Evolutionary conservation across 2,113 vertebrate species (phyloP), one percentile per base, ranked within the genome.

Genomic region (Amphiprion percula): DNA sequence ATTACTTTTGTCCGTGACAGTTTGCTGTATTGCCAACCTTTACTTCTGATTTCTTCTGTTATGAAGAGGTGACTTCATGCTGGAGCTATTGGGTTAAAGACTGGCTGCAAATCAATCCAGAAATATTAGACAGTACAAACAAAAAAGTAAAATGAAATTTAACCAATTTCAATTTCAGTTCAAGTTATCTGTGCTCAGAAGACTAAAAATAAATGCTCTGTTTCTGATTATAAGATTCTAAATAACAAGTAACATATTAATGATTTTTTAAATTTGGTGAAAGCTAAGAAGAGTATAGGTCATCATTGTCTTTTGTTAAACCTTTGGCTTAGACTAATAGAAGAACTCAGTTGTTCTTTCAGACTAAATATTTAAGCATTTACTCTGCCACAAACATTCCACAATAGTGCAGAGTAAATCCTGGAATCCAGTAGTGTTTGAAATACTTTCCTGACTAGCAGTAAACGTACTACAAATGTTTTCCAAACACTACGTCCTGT

Each of bases 311-410:
- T 55, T 26, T 46, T 5, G 60, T 4, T 75, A 23, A 66, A 47
- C n/a, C n/a, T 46, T 41, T 64, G 30, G 10, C 23, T 55, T 41
- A 37, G 1, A 56, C 52, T 47, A 23, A 46, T 62, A 46, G 12
- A 53, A 68, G 24, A 55, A 17, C 8, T 59, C 4, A 60, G 49
- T 61, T 1, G 2, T 74, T 76, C 66, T 80, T 70, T 69, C 55
- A 69, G 76, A 74, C 52, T 58, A 86, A 80, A 86, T 79, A 84
- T 86, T 81, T 74, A 52, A 23, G 1, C 4, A 64, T 83, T 80
- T 71, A 52, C 39, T 21, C 3, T 7, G 9, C 37, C 26, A 41
- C 67, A 84, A 70, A 77, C 26, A 75, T 79, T 63, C 75, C 30
- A 61, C 10, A 72, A 41, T 39, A 58, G 9, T 19, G 10, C 10